phyloP scores from a whole-genome alignment of 2,888 invertebrate genomes.

The Pammene aurita region DNA sequence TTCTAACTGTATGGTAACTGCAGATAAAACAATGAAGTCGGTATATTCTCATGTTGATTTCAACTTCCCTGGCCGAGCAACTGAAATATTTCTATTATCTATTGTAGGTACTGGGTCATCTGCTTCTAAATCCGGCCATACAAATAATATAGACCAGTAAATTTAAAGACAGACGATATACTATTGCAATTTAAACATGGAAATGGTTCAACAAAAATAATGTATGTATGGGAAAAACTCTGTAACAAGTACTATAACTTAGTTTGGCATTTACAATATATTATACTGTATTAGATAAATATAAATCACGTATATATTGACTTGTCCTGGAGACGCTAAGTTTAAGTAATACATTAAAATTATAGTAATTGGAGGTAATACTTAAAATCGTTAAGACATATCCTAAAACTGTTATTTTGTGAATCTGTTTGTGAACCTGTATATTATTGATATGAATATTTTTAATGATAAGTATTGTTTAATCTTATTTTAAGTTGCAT shows the following conservation, averaged over 20 bases:
- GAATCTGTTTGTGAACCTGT: conserved; percentile 74
- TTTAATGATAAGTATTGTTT: conserved; percentile 31
- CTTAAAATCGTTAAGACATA: conserved; percentile 71
- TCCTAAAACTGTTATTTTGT: conserved; percentile 61
- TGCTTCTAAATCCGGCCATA: conserved; percentile 44
- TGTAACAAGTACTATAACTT: conserved; percentile 78
- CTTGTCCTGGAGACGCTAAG: conserved; percentile 50
- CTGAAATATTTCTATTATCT: conserved; percentile 72
- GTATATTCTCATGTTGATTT: conserved; percentile 66
- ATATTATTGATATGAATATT: conserved; percentile 41
- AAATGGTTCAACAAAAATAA: conserved; percentile 78
- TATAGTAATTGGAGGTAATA: conserved; percentile 76
- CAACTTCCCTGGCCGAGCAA: conserved; percentile 69
- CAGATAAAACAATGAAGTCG: conserved; percentile 57
- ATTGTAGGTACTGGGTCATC: conserved; percentile 72
- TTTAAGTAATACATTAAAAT: conserved; percentile 56
- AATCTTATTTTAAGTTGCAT: conserved; percentile 34
- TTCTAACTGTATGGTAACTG: conserved; percentile 36
- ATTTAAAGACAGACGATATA: conserved; percentile 54
- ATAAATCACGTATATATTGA: conserved; percentile 57
- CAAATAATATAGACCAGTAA: conserved; percentile 42
- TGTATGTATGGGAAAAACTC: conserved; percentile 79
- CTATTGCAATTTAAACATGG: conserved; percentile 83
- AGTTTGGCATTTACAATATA: conserved; percentile 76
- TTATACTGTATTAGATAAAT: conserved; percentile 63